Conservation (phyloP, 2,113 vertebrate species). For the Phalacrocorax pelagicus region DNA sequence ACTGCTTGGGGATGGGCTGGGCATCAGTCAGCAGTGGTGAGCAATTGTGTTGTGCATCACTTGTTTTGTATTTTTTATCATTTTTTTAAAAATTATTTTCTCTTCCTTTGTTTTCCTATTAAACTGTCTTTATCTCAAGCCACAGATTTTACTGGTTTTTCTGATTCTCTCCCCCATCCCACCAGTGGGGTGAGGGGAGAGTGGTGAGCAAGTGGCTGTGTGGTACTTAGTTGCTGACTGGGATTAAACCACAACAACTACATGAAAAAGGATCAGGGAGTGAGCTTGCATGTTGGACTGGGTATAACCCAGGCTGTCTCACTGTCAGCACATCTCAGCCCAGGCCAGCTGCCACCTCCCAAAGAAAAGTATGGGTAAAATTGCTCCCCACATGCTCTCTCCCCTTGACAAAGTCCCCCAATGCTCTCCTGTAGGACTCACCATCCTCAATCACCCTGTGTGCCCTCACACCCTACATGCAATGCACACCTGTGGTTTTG, state of each 20-base stretch:
- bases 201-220: no score
- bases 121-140: no score
- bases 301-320: not conserved
- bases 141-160: no score
- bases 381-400: not conserved
- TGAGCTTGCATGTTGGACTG: not conserved
- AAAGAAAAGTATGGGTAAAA: not conserved
- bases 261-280: not conserved
- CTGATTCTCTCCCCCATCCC: no score
- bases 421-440: not conserved
- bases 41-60: no score
- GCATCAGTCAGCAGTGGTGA: no score
- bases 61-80: no score
- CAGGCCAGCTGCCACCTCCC: not conserved
- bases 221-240: no score
- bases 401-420: not conserved
- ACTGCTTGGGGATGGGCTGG: no score
- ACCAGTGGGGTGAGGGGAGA: no score
- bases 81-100: no score
- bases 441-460: not conserved
- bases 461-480: rapidly evolving
- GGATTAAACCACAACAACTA: not conserved
- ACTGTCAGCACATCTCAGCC: not conserved
- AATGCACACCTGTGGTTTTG: not conserved
- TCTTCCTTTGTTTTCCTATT: no score